phyloP scores from a whole-genome alignment of 2,113 vertebrate species.

The Microtus pennsylvanicus region DNA sequence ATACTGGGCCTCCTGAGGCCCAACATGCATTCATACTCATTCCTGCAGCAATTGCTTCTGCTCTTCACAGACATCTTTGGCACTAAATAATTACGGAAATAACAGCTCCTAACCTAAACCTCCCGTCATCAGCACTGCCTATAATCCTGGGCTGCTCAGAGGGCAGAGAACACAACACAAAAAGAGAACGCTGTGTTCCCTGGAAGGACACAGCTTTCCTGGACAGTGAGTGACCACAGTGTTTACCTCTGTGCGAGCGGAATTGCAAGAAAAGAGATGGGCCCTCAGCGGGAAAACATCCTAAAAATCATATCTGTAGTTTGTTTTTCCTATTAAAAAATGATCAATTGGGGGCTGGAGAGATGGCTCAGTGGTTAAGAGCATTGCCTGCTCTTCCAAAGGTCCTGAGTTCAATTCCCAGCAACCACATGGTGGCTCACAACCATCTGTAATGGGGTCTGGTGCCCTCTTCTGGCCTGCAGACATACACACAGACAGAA shows the following conservation, averaged over 20 bases:
- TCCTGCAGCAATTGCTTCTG: neutral
- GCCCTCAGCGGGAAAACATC: neutral
- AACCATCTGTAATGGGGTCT: too few relatives aligned
- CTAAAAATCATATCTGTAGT: neutral
- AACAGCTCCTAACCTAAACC: neutral
- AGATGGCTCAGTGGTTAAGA: too few relatives aligned
- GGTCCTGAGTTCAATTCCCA: too few relatives aligned
- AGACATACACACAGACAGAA: too few relatives aligned
- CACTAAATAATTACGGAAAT: neutral
- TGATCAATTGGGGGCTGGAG: too few relatives aligned
- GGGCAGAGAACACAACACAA: too few relatives aligned
- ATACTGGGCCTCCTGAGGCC: too few relatives aligned
- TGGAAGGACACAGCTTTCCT: neutral
- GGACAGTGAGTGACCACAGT: neutral
- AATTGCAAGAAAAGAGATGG: neutral
- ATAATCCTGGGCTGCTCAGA: neutral
- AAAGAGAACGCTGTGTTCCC: too few relatives aligned
- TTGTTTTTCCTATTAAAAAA: constrained; percentile 41
- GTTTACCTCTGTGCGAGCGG: neutral
- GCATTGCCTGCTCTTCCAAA: too few relatives aligned
- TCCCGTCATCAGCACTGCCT: neutral
- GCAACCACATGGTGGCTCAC: too few relatives aligned
- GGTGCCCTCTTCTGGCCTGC: too few relatives aligned
- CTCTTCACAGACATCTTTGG: neutral
- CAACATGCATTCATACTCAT: neutral